Percentiles rank a stretch among this genome's conserved stretches.
Conservation (phyloP, 2,797 vertebrate species). For the Epinephelus coioides region DNA sequence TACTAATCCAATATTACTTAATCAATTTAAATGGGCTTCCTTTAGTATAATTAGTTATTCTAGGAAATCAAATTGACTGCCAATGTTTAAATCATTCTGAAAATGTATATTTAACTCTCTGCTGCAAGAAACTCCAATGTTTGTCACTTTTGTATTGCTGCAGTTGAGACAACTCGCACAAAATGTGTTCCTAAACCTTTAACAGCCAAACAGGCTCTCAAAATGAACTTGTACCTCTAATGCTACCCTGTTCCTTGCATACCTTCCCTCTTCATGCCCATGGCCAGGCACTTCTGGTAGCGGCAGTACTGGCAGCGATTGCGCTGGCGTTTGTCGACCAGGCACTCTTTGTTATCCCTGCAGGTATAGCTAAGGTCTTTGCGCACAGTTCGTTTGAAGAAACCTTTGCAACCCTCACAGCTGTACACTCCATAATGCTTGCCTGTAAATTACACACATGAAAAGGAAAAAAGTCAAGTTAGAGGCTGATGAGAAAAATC, state of each 20-base stretch:
- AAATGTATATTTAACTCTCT: slow-evolving; percentile 9
- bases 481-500: neutral
- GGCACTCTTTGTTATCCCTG: slow-evolving; percentile 96
- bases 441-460: slow-evolving; percentile 81
- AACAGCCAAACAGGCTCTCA: slow-evolving; percentile 31
- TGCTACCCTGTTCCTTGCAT: slow-evolving; percentile 49
- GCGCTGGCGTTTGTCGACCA: slow-evolving; percentile 97
- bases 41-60: slow-evolving; percentile 13
- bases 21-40: slow-evolving; percentile 21
- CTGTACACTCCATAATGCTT: slow-evolving; percentile 97
- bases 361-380: slow-evolving; percentile 98
- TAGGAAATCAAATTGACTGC: slow-evolving; percentile 23
- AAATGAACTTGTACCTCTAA: slow-evolving; percentile 7
- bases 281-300: slow-evolving; percentile 96
- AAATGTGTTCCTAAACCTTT: slow-evolving; percentile 18
- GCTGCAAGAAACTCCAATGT: slow-evolving; percentile 19
- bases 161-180: slow-evolving; percentile 20
- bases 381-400: slow-evolving; percentile 96
- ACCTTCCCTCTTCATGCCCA: slow-evolving; percentile 99
- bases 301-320: slow-evolving; percentile 98
- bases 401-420: slow-evolving; percentile 97
- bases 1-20: slow-evolving; percentile 37
- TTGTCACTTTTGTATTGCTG: slow-evolving; percentile 2
- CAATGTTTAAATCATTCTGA: slow-evolving; percentile 21
- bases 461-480: neutral